Base-by-base conservation (phyloP, 2,113 vertebrate species). In the Capreolus pygargus region DNA sequence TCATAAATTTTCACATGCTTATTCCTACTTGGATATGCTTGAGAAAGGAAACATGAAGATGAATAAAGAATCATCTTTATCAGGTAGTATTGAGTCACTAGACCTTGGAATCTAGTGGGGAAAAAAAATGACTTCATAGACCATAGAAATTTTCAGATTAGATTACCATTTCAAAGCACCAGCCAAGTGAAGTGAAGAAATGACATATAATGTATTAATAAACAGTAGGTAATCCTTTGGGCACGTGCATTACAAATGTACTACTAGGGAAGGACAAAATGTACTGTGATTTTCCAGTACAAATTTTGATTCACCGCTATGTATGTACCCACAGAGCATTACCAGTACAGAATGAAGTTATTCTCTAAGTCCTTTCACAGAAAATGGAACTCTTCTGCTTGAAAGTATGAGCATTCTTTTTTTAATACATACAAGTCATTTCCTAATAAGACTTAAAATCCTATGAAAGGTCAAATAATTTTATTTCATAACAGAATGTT, bases 181-280 rank as follows among this genome's bases (percentile, higher is more conserved):
- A 86, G 36, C 27, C 43, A 92, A 96, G 78, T 86, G 85, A 95
- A 86, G 61, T 61, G 33, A 96, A 64, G 79, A 96, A 97, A 93
- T 98, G 96, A 95, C 89, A 96, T 85, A 76, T 13, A 81, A 95
- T 95, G 45, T 95, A 96, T 96, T 97, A 98, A 97, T 97, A 98
- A 98, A 92, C 55, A 94, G 58, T 54, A 57, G 83, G 85, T 96
- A 94, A 97, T 94, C 88, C 88, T 94, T 86, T 96, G 33, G 95
- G 84, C 43, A 88, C 92, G 57, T 30, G 57, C 39, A 95, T 91
- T 88, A 82, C 89, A 91, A 96, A 96, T 58, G 82, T 83, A 47
- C 7, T 58, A 76, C 33, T 27, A 78, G 58, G 47, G 83, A 36
- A 92, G 82, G 45, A 88, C 82, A 92, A 82, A 88, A 78, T 93